phyloP scores from a whole-genome alignment of 2,113 vertebrate genomes.

The Ahaetulla prasina region DNA sequence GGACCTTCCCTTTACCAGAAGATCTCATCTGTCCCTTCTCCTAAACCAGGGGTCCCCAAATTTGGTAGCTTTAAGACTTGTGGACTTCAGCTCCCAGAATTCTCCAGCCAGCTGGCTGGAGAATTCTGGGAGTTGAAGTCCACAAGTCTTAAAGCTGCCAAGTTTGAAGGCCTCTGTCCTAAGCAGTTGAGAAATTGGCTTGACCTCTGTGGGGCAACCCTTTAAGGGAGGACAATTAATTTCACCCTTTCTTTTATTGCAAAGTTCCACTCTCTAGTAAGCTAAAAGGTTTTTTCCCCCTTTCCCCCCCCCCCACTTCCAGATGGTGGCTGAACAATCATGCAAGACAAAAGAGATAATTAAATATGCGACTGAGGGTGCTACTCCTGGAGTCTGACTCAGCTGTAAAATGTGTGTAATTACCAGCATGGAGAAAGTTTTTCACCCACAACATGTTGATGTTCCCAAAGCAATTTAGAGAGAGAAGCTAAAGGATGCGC shows the following conservation, averaged over 20 bases:
- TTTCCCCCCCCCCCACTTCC: background rate
- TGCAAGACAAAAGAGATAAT: background rate
- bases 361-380: background rate
- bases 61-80: too few species aligned
- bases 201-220: background rate
- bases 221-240: background rate
- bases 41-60: background rate
- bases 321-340: background rate
- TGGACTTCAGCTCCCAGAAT: too few species aligned
- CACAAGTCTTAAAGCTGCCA: too few species aligned
- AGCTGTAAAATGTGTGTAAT: background rate
- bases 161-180: too few species aligned
- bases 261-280: background rate
- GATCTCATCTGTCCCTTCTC: background rate
- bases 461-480: background rate
- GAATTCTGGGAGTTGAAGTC: too few species aligned
- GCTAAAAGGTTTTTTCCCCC: background rate
- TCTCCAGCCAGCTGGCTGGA: too few species aligned
- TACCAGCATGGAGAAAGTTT: background rate
- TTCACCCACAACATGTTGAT: background rate
- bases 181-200: background rate
- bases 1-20: background rate
- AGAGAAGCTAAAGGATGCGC: background rate
- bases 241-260: background rate
- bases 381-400: background rate